A percentile compares a stretch with the other conserved stretches of the same genome.
phyloP scores from a whole-genome alignment of 2,797 vertebrate species.

The Lates japonicus region DNA sequence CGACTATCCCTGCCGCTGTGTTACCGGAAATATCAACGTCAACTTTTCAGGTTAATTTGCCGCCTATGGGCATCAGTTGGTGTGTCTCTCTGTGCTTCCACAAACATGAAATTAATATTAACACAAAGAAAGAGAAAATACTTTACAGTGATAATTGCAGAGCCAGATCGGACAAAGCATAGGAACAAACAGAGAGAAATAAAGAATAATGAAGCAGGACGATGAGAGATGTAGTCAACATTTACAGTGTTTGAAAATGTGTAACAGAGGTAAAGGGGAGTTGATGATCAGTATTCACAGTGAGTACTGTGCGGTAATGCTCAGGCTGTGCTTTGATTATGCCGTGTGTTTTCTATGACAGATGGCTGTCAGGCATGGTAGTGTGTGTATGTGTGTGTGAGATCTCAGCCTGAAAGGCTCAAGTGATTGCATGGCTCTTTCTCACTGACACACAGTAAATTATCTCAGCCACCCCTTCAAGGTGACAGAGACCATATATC shows the following conservation, averaged over 20 bases:
- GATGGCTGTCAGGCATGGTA: slow-evolving; percentile 56
- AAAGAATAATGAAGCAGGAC: slow-evolving; percentile 30
- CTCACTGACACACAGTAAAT: slow-evolving; percentile 84
- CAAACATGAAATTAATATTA: slow-evolving; percentile 5
- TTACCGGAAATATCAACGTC: slow-evolving; percentile 63
- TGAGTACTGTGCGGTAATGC: neutral
- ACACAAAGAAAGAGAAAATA: slow-evolving; percentile 36
- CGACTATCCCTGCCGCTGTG: slow-evolving; percentile 39
- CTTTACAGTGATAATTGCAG: slow-evolving; percentile 84
- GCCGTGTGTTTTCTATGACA: slow-evolving; percentile 45
- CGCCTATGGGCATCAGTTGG: neutral
- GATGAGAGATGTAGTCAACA: slow-evolving; percentile 5
- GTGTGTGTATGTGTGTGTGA: slow-evolving; percentile 37
- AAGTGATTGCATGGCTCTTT: slow-evolving; percentile 88
- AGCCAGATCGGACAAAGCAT: slow-evolving; percentile 5
- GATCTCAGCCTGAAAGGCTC: slow-evolving; percentile 72
- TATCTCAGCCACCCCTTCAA: slow-evolving; percentile 83
- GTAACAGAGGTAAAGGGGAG: slow-evolving; percentile 9
- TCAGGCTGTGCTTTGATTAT: slow-evolving; percentile 36
- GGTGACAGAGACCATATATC: slow-evolving; percentile 70
- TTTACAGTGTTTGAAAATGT: neutral
- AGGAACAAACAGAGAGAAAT: slow-evolving; percentile 40
- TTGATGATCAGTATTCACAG: neutral
- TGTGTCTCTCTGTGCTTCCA: slow-evolving; percentile 11
- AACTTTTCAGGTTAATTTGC: slow-evolving; percentile 60